Evolutionary conservation across 2,113 vertebrate genomes (phyloP).

Genomic region (Pluvianellus socialis): DNA sequence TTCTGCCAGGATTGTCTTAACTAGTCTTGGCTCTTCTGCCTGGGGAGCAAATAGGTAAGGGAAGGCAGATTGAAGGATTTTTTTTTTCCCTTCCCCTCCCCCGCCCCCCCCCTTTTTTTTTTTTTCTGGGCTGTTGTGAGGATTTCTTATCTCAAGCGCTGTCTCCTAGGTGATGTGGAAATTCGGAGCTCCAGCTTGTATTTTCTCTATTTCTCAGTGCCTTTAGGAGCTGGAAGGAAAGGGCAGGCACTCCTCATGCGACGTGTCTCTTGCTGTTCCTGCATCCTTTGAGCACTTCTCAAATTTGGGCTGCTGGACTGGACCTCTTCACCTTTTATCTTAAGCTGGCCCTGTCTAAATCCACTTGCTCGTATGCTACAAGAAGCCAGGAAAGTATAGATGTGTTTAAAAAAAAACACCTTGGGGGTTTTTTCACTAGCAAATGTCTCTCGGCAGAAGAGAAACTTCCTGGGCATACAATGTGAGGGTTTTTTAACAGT

Average conservation of each 20-base stretch:
- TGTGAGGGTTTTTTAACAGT: neutral
- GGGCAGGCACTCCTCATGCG: neutral
- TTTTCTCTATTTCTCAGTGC: neutral
- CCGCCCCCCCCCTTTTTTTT: neutral
- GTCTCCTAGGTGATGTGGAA: slow-evolving; percentile 32
- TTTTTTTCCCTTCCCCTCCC: neutral
- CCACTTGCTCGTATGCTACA: neutral
- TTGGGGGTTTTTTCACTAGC: neutral
- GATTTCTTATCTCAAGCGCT: slow-evolving; percentile 5
- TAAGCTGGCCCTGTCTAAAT: neutral
- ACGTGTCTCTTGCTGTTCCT: neutral
- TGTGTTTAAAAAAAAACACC: neutral
- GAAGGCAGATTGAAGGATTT: neutral
- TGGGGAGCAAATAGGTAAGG: neutral
- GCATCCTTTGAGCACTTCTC: neutral
- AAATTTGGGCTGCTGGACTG: neutral
- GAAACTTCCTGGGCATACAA: neutral
- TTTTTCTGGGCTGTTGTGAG: neutral
- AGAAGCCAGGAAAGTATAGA: neutral
- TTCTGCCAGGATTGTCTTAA: neutral
- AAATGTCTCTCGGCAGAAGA: neutral
- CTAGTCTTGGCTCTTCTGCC: neutral
- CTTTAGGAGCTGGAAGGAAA: neutral
- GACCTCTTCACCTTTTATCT: neutral
- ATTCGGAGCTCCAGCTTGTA: neutral